These are phyloP conservation scores for Cryptus armator DNA, from an alignment of 2,888 invertebrate species.

Conservation along the genomic window DNA sequence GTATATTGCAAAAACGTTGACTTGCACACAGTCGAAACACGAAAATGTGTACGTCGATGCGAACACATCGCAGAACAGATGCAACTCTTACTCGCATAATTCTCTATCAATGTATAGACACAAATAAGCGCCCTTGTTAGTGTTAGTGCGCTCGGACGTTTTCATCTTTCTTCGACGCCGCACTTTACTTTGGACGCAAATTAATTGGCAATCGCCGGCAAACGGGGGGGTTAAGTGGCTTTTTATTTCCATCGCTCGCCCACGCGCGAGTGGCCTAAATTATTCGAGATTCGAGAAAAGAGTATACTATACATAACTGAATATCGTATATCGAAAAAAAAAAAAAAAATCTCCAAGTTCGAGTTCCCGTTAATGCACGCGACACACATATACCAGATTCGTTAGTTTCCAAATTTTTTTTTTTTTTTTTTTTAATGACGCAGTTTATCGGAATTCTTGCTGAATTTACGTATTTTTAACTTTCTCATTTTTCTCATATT, in stretches of 20 bases:
- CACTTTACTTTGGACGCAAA: slow-evolving; percentile 80
- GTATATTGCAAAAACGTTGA: slow-evolving; percentile 41
- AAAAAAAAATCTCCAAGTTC: neutral
- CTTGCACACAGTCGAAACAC: slow-evolving; percentile 16
- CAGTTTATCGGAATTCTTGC: neutral
- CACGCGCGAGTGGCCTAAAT: slow-evolving; percentile 74
- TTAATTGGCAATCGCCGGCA: slow-evolving; percentile 81
- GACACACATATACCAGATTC: neutral
- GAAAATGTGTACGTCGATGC: slow-evolving; percentile 37
- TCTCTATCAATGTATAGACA: slow-evolving; percentile 2
- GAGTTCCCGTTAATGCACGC: slow-evolving; percentile 14
- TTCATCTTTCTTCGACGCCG: slow-evolving; percentile 74
- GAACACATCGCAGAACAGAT: slow-evolving; percentile 26
- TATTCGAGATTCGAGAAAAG: slow-evolving; percentile 73
- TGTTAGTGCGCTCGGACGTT: slow-evolving; percentile 28
- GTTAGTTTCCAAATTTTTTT: neutral
- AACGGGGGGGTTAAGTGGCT: slow-evolving; percentile 78
- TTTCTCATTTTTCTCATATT: neutral
- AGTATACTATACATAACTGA: neutral
- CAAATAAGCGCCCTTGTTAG: neutral
- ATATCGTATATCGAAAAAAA: neutral
- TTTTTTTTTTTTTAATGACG: neutral
- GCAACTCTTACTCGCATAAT: neutral
- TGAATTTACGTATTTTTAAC: neutral
- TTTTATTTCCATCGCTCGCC: slow-evolving; percentile 79